phyloP scores from a whole-genome alignment of 1,140 invertebrate species.

The Saxidomus purpurata region DNA sequence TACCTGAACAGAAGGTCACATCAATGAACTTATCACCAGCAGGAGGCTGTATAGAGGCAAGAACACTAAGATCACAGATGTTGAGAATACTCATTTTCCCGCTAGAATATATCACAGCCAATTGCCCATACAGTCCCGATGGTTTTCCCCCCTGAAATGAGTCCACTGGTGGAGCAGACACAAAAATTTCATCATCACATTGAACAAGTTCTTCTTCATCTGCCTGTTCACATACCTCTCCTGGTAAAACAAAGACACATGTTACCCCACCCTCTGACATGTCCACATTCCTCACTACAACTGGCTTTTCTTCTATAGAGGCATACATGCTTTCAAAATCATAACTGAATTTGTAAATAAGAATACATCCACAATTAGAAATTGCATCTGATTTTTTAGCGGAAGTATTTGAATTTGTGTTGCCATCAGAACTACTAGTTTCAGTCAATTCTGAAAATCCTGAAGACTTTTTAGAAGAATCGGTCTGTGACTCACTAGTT shows the following conservation, averaged over 20 bases:
- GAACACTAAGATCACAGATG: slow-evolving; percentile 79
- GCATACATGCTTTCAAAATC: slow-evolving; percentile 74
- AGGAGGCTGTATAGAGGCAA: slow-evolving; percentile 80
- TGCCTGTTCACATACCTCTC: slow-evolving; percentile 78
- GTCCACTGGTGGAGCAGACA: slow-evolving; percentile 59
- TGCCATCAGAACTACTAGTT: slow-evolving; percentile 33
- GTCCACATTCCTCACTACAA: slow-evolving; percentile 70
- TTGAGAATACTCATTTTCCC: slow-evolving; percentile 83
- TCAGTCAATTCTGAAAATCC: slow-evolving; percentile 42
- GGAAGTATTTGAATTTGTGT: slow-evolving; percentile 51
- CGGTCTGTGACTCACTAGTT: slow-evolving; percentile 22
- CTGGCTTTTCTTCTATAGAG: slow-evolving; percentile 81
- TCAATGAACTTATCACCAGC: slow-evolving; percentile 83
- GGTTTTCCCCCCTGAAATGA: background rate
- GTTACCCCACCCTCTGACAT: slow-evolving; percentile 72
- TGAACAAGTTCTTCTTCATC: slow-evolving; percentile 75
- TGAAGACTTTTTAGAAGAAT: slow-evolving; percentile 35
- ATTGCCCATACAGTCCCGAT: slow-evolving; percentile 75
- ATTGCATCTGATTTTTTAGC: background rate
- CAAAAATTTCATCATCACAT: slow-evolving; percentile 63
- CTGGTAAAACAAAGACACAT: slow-evolving; percentile 78
- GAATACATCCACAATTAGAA: slow-evolving; percentile 78
- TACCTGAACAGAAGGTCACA: slow-evolving; percentile 85
- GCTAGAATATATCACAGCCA: slow-evolving; percentile 81
- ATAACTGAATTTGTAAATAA: slow-evolving; percentile 84